These are phyloP conservation scores for Drosophila pandora DNA, from an alignment of 1,140 invertebrate species.

Conservation along the genomic window DNA sequence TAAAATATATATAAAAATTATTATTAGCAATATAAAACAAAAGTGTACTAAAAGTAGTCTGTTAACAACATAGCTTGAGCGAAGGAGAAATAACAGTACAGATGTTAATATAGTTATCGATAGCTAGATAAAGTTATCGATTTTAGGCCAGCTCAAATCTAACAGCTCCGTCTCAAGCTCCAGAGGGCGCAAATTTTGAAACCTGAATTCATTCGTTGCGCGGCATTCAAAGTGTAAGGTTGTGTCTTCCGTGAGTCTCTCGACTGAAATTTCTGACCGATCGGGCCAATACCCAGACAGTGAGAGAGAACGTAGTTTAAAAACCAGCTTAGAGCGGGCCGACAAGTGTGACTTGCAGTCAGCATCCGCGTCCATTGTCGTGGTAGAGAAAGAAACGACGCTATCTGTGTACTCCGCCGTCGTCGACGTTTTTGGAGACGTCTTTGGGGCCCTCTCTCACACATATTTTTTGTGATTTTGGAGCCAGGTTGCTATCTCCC, in stretches of 20 bases:
- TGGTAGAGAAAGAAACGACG: slow-evolving; percentile 63
- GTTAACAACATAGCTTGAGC: background rate
- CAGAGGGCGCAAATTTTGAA: slow-evolving; percentile 18
- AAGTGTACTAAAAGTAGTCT: no score
- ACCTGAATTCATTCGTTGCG: slow-evolving; percentile 27
- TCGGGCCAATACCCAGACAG: slow-evolving; percentile 38
- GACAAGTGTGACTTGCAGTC: slow-evolving; percentile 57
- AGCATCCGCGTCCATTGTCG: slow-evolving; percentile 60
- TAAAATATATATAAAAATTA: no score
- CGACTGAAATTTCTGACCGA: slow-evolving; percentile 24
- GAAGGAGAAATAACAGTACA: background rate
- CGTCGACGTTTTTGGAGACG: slow-evolving; percentile 34
- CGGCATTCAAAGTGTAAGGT: slow-evolving; percentile 48
- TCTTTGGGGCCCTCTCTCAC: slow-evolving; percentile 23
- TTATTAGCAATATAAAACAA: background rate
- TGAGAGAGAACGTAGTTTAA: slow-evolving; percentile 36
- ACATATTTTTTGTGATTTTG: slow-evolving; percentile 4
- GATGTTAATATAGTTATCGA: background rate
- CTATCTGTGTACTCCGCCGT: slow-evolving; percentile 27
- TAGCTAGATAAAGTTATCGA: background rate
- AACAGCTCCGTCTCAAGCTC: background rate
- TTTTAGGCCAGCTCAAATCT: background rate
- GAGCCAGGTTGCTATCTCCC: slow-evolving; percentile 16
- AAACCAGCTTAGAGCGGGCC: slow-evolving; percentile 76
- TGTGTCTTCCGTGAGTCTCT: slow-evolving; percentile 27